Percentiles rank a stretch among this genome's conserved stretches.
These are phyloP conservation scores for Parotocinclus haroldoi DNA, from an alignment of 2,797 vertebrate genomes.

Conservation along the genomic window DNA sequence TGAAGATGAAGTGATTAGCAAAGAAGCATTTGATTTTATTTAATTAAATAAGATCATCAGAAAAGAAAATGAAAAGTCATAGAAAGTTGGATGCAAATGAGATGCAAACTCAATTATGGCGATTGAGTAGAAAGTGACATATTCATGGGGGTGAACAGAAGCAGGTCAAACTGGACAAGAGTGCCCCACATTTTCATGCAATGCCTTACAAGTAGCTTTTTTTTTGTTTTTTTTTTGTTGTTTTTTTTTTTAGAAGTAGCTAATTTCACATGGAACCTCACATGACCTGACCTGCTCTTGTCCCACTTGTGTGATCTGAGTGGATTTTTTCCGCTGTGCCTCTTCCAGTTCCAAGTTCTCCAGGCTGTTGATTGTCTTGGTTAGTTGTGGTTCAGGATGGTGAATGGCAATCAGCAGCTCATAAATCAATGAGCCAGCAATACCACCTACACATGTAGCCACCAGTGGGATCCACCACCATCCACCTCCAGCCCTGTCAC, in stretches of 20 bases:
- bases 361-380: conserved; percentile 27
- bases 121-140: no score
- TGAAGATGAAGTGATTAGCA: no score
- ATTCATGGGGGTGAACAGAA: no score
- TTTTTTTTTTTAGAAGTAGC: no score
- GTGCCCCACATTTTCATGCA: no score
- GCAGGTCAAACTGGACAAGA: no score
- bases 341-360: conserved; percentile 48
- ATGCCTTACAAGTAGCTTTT: not conserved
- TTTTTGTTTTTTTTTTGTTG: no score
- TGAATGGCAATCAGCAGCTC: conserved; percentile 75
- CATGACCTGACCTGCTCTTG: not conserved
- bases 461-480: conserved; percentile 92
- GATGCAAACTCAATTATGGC: no score
- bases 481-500: conserved; percentile 68
- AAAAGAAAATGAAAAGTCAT: no score
- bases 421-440: conserved; percentile 77
- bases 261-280: not conserved
- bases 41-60: no score
- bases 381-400: conserved; percentile 47
- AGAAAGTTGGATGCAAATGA: no score
- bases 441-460: conserved; percentile 74
- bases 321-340: conserved; percentile 32
- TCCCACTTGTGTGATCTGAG: not conserved
- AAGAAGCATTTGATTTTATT: no score